Base-by-base conservation (phyloP, 2,113 vertebrate genomes). In the Tachuris rubrigastra region DNA sequence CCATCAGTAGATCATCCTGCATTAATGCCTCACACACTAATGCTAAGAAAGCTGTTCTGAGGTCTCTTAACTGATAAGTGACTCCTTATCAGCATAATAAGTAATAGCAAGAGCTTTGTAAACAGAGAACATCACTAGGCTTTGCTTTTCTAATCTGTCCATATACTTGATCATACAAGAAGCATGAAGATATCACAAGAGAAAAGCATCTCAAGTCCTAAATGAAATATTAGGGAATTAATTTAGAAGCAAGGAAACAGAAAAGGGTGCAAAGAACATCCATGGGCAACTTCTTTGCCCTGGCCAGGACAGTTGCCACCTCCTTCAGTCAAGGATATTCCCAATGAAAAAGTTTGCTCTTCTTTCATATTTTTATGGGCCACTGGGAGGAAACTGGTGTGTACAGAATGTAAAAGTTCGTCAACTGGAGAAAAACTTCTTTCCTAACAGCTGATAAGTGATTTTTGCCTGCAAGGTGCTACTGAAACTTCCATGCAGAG, bases 1-100 rank as follows among this genome's bases (percentile, higher is more conserved):
- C 91, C 49, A 21, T 79, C 86, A 67, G 69, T 53, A 91, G 84
- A 76, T 96, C 62, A 95, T 96, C 92, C 87, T 82, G 75, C 62
- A 50, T 55, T 96, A 92, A 91, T 76, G 60, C 66, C 84, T 58
- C 59, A 17, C 31, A 62, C 55, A 56, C 84, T 93, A 96, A 95
- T 69, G 47, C 95, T 47, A 60, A 71, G 75, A 91, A 96, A 89
- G 67, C 88, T 93, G 52, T 74, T 62, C 74, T 47, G 89, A 73
- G 35, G 62, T 90, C 86, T 69, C 85, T 78, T 75, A 81, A 84
- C 68, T 75, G 44, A 50, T 69, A 75, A 87, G 78, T 56, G 87
- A 93, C 80, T 93, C 49, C 84, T 86, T 71, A 95, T 39, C 83
- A 75, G 91, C 3, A 0, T 46, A 80, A 68, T 71, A 28, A 78